A percentile compares a stretch with the other conserved stretches of the same genome.
Conservation (phyloP, 2,888 invertebrate genomes). For the Cylloceria caligata region DNA sequence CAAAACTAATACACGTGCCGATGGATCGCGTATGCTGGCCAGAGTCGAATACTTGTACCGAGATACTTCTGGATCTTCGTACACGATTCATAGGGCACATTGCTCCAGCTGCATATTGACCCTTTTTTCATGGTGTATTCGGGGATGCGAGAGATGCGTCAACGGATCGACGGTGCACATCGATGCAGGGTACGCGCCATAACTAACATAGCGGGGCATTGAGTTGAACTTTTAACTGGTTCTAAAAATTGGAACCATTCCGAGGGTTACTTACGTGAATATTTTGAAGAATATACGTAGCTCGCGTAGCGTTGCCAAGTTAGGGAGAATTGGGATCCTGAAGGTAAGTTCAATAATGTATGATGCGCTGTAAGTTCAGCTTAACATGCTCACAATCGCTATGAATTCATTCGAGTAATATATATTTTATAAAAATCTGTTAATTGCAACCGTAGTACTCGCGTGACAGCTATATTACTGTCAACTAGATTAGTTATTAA, state of each 20-base stretch:
- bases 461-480: too few relatives aligned
- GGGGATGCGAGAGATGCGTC: conserved; percentile 19
- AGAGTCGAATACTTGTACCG: background rate
- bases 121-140: conserved; percentile 4
- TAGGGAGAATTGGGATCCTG: background rate
- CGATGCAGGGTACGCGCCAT: too few relatives aligned
- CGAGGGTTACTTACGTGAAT: background rate
- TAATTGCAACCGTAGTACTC: too few relatives aligned
- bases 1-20: conserved; percentile 14
- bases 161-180: background rate
- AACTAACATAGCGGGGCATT: too few relatives aligned
- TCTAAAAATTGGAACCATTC: conserved; percentile 19
- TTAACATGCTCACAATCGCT: background rate
- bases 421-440: background rate
- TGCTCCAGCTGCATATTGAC: background rate
- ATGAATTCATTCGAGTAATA: background rate
- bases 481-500: too few relatives aligned
- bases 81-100: background rate
- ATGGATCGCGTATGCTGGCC: conserved; percentile 16
- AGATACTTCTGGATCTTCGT: conserved; percentile 7
- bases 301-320: background rate
- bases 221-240: conserved; percentile 8
- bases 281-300: background rate
- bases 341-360: background rate
- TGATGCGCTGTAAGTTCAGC: background rate